These are phyloP conservation scores for Corynorhinus townsendii DNA, from an alignment of 2,113 vertebrate genomes.

Conservation along the genomic window DNA sequence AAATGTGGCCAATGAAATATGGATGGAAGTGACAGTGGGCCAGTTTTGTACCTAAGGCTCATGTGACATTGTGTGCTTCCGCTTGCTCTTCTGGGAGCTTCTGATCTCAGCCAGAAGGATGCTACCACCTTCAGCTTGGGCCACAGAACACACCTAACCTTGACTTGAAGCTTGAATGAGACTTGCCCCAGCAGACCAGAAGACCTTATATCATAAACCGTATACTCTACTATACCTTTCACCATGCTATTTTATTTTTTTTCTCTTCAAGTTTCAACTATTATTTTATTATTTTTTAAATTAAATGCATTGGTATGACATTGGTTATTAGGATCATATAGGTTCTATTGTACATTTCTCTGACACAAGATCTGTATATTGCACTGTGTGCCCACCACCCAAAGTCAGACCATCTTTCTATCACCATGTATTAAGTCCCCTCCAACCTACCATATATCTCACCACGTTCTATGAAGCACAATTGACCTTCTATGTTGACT, in stretches of 20 bases:
- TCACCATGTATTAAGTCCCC: neutral
- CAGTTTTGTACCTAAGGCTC: neutral
- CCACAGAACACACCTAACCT: neutral
- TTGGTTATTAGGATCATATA: neutral
- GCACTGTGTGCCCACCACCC: neutral
- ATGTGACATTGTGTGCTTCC: neutral
- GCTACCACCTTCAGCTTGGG: neutral
- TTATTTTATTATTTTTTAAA: neutral
- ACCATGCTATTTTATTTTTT: neutral
- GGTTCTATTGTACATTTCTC: neutral
- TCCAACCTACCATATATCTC: neutral
- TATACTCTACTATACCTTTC: neutral
- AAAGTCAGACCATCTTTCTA: neutral
- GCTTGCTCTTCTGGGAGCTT: neutral
- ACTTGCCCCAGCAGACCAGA: neutral
- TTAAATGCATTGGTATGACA: neutral
- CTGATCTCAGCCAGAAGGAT: neutral
- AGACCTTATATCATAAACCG: neutral
- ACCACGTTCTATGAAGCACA: neutral
- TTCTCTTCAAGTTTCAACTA: neutral
- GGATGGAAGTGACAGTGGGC: too few relatives aligned
- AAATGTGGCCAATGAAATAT: neutral
- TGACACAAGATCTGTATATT: neutral
- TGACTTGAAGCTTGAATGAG: neutral
- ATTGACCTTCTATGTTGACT: neutral